These are phyloP conservation scores for Galeruca laticollis DNA, from an alignment of 2,888 invertebrate genomes.

Conservation along the genomic window DNA sequence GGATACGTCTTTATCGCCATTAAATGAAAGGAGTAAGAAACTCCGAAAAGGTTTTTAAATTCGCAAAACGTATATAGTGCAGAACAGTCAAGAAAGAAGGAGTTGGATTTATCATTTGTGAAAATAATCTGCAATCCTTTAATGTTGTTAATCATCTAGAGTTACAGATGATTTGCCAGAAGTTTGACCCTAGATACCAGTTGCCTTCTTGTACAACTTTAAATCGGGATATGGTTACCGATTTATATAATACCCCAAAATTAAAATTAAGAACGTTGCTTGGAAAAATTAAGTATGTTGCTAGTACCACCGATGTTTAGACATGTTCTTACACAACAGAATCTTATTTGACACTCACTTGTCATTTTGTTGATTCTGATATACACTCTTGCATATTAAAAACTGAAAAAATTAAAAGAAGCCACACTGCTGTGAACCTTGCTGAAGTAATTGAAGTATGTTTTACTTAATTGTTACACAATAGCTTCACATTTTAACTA, in stretches of 20 bases:
- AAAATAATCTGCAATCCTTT: conserved; percentile 16
- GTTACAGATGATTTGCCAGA: conserved; percentile 7
- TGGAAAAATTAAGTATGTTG: conserved; percentile 1
- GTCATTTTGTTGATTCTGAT: conserved; percentile 20
- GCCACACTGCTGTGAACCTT: conserved; percentile 19
- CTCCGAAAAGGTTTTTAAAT: conserved; percentile 2
- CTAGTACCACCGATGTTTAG: conserved; percentile 19
- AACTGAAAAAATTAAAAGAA: conserved; percentile 16
- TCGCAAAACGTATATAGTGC: conserved; percentile 2
- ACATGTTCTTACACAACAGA: conserved; percentile 16
- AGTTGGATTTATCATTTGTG: conserved; percentile 5
- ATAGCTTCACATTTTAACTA: conserved; percentile 17
- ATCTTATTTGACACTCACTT: conserved; percentile 15
- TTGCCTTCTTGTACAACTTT: conserved; percentile 8
- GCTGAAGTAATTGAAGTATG: conserved; percentile 20
- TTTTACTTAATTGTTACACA: conserved; percentile 5
- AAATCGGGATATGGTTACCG: not conserved
- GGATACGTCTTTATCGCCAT: conserved; percentile 1
- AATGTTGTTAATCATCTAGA: conserved; percentile 10
- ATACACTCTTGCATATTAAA: conserved; percentile 8
- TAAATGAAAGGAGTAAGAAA: not conserved
- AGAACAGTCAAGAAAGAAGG: conserved; percentile 1
- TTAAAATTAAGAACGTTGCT: conserved; percentile 3
- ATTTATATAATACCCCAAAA: conserved; percentile 1
- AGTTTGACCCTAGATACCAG: conserved; percentile 4